phyloP scores from a whole-genome alignment of 2,113 vertebrate species.

The Ptyas mucosa region DNA sequence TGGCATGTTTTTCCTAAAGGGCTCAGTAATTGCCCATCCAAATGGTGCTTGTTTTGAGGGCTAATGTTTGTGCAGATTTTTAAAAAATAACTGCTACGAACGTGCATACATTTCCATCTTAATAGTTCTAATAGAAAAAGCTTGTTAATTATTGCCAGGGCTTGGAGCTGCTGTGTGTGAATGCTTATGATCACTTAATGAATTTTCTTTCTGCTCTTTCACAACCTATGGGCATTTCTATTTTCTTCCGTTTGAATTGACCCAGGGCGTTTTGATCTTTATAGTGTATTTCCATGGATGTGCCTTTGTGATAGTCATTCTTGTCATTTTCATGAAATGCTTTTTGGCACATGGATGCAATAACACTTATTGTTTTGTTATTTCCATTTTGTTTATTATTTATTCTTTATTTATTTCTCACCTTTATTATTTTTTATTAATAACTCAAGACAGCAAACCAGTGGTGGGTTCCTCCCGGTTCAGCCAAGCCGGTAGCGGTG shows the following conservation, averaged over 20 bases:
- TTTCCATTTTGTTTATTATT: not conserved
- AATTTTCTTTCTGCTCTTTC: not conserved
- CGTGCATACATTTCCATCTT: not conserved
- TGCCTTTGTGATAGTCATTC: not conserved
- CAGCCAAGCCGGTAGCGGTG: too few species aligned
- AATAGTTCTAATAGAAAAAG: not conserved
- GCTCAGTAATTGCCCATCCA: not conserved
- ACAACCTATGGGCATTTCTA: not conserved
- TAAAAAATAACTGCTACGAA: not conserved
- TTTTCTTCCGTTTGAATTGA: not conserved
- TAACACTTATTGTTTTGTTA: conserved; percentile 21
- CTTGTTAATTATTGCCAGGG: not conserved
- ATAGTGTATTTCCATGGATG: not conserved
- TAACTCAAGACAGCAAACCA: not conserved
- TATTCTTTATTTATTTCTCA: not conserved
- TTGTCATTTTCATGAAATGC: not conserved
- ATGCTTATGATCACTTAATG: not conserved
- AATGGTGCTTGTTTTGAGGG: not conserved
- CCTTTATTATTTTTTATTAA: not conserved
- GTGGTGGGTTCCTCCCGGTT: too few species aligned
- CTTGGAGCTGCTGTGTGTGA: not conserved
- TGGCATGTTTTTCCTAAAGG: not conserved
- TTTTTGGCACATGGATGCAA: conserved; percentile 20
- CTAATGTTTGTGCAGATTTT: not conserved
- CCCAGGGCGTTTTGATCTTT: not conserved